These are phyloP conservation scores for Dendrocincla tyrannina DNA, from an alignment of 2,797 vertebrate genomes.

Conservation along the genomic window DNA sequence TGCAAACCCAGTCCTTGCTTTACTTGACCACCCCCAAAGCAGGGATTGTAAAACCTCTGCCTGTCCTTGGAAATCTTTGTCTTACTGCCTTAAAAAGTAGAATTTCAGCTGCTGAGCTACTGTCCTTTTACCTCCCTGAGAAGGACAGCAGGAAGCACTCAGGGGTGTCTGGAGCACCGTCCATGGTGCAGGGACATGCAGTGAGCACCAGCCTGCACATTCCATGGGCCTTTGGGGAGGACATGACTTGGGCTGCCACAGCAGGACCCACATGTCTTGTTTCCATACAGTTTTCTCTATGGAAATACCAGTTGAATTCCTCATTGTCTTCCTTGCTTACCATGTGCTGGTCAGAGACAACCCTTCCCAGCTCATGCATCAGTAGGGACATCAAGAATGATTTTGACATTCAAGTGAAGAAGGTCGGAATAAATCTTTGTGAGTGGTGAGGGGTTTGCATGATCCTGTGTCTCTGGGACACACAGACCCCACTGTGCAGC, in stretches of 20 bases:
- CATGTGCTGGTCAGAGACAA: not conserved
- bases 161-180: not conserved
- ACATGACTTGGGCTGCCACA: not conserved
- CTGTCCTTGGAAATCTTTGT: not conserved
- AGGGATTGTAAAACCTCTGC: not conserved
- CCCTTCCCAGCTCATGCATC: not conserved
- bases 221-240: not conserved
- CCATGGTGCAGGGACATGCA: not conserved
- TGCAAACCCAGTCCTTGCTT: not conserved
- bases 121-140: not conserved
- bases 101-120: not conserved
- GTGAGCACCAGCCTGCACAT: not conserved
- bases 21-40: not conserved
- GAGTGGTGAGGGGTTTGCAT: not conserved
- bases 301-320: not conserved
- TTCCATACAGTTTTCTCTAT: not conserved
- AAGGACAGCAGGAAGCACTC: not conserved
- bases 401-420: not conserved
- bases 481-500: rapidly evolving
- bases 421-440: not conserved
- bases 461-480: not conserved
- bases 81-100: not conserved
- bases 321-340: not conserved
- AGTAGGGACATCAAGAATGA: not conserved
- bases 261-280: not conserved